phyloP scores from a whole-genome alignment of 2,888 invertebrate species.

The Ecdyonurus torrentis region DNA sequence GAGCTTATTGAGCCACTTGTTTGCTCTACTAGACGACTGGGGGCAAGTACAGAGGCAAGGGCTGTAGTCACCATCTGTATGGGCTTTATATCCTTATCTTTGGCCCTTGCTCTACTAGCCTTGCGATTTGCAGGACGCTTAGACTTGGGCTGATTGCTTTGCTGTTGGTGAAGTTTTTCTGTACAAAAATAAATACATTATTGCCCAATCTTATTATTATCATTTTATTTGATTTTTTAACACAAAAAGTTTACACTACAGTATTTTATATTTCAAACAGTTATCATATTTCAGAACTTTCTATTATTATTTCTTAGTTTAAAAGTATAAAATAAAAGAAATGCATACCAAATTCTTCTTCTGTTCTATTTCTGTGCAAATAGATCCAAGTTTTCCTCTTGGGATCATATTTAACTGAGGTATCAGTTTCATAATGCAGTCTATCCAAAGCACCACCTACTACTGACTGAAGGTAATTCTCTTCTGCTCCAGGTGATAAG shows the following conservation, averaged over 20 bases:
- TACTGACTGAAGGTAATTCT: slow-evolving; percentile 58
- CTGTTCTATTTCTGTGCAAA: slow-evolving; percentile 54
- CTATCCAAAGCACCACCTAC: slow-evolving; percentile 83
- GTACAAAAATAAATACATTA: slow-evolving; percentile 1
- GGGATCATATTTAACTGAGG: slow-evolving; percentile 85
- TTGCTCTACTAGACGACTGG: neutral
- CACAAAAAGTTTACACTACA: too few relatives aligned
- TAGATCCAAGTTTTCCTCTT: slow-evolving; percentile 93
- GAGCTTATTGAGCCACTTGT: neutral
- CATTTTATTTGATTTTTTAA: too few relatives aligned
- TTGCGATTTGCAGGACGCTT: slow-evolving; percentile 12
- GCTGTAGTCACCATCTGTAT: neutral
- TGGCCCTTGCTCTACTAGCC: slow-evolving; percentile 23
- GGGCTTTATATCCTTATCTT: slow-evolving; percentile 14
- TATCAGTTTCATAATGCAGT: slow-evolving; percentile 78
- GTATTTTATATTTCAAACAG: too few relatives aligned
- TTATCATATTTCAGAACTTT: too few relatives aligned
- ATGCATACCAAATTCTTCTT: slow-evolving; percentile 42
- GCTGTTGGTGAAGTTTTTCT: slow-evolving; percentile 50
- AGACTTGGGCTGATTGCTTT: slow-evolving; percentile 39
- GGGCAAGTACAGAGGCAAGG: neutral
- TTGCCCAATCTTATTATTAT: too few relatives aligned
- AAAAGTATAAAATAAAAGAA: neutral
- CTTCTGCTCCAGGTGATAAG: slow-evolving; percentile 31
- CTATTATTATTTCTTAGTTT: neutral